Evolutionary conservation across 2,888 invertebrate genomes (phyloP).

Genomic region (Schizaphis graminum): DNA sequence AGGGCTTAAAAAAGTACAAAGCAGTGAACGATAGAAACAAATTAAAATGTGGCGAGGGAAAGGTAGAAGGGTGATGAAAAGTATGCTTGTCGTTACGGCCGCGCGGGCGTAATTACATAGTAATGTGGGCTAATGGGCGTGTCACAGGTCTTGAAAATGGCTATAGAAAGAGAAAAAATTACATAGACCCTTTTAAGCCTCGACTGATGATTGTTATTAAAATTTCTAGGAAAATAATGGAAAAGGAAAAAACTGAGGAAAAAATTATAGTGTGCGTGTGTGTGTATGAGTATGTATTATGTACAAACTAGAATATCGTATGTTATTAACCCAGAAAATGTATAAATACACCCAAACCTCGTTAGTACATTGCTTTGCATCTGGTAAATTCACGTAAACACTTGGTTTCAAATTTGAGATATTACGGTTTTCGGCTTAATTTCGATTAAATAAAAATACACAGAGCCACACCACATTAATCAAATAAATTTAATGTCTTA

Average conservation of each 20-base stretch:
- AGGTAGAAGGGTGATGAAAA: background rate
- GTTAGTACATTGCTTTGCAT: conserved; percentile 12
- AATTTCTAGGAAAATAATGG: conserved; percentile 30
- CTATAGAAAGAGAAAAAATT: conserved; percentile 6
- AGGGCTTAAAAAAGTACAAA: background rate
- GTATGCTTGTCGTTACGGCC: conserved; percentile 45
- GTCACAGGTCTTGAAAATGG: conserved; percentile 29
- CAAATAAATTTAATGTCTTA: background rate
- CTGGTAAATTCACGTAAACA: background rate
- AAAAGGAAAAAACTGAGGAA: background rate
- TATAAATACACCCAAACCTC: background rate
- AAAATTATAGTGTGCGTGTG: conserved; percentile 18
- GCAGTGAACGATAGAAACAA: conserved; percentile 11
- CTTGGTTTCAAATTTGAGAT: background rate
- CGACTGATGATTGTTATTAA: conserved; percentile 56
- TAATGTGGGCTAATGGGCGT: conserved; percentile 40
- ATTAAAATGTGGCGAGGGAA: background rate
- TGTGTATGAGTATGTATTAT: background rate
- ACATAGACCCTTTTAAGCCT: conserved; percentile 29
- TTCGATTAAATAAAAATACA: background rate
- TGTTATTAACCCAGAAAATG: conserved; percentile 24
- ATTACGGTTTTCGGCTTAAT: background rate
- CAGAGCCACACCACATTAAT: background rate
- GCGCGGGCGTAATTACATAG: conserved; percentile 41
- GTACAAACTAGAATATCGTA: background rate